Evolutionary conservation across 2,888 invertebrate species (phyloP), one percentile per base, ranked within the genome.

Genomic region (Ornithoptera alexandrae): DNA sequence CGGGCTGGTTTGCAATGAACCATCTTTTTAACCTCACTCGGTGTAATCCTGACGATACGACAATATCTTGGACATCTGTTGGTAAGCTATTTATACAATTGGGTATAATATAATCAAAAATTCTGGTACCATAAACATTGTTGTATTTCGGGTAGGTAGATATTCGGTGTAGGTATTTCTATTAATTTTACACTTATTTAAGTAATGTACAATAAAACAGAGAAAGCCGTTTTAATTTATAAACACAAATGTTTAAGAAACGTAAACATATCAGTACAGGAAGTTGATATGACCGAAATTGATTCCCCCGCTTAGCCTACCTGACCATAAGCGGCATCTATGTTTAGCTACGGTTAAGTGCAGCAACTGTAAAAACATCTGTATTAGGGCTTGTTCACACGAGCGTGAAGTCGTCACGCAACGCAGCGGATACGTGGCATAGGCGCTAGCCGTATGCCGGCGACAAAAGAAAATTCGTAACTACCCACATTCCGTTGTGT

Each of bases 381-480:
- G 64, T 36, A 66, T 69, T 62, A 69, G 62, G 57, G 8, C 58
- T n/a, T 17, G 60, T 69, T 57, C 69, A 69, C 69, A 69, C 65
- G 69, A 65, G 65, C 65, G 65, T 69, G 65, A 69, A 69, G 61
- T 62, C 60, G 69, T 61, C 65, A 69, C 62, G 65, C 65, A 69
- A 69, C 69, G 65, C 46, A 39, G 64, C 63, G 68, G 60, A 22
- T 53, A 68, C 59, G 68, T 59, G 50, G 68, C 60, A 20, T 60
- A 39, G 39, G 68, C 58, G 36, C 53, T 15, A 2, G 30, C 46
- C 50, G 57, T 46, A 46, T 65, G 59, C 46, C 36, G 60, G 36
- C 66, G 46, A 36, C 50, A 53, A 61, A 66, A 66, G 50, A 66
- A 24, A 66, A 66, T 66, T 60, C 66, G 59, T 53, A 46, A 53